Base-by-base conservation (phyloP, 2,888 invertebrate genomes). In the Hedya salicella region DNA sequence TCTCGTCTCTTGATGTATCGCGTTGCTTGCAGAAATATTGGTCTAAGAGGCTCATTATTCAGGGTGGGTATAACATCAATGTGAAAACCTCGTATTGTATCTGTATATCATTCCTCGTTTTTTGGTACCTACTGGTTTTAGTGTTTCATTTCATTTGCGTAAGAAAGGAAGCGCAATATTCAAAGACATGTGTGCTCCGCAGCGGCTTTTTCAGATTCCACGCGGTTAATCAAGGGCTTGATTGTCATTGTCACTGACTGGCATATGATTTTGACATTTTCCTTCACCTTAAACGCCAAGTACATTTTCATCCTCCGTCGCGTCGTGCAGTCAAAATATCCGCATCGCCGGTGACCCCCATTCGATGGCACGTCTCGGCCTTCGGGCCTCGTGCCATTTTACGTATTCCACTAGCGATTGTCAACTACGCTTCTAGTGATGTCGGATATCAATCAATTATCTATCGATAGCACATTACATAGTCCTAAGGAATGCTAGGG, bases 361-460 rank as follows among this genome's bases (percentile, higher is more conserved):
- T 88, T 78, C 79, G 73, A 53, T 57, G 70, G 78, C 87, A 87
- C 87, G 87, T 86, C 79, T 71, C 73, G 80, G 84, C 83, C 85
- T 86, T 84, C 84, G 78, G 73, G 76, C 73, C 73, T 80, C 81
- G 60, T 53, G 78, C 78, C 78, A 76, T 78, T 80, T 80, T 79
- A 74, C 75, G 79, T 76, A 82, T 81, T 78, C 82, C 74, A 75
- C 71, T 75, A 76, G 79, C 81, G 78, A 71, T 69, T 61, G 54
- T 42, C 46, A 17, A 62, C 42, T 59, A 52, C 42, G 17, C 14
- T 44, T 11, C 14, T 65, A 71, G 71, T 68, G 71, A 56, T 63
- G 70, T 44, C 6, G 3, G 16, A n/a, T 25, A 67, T 71, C 69
- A 71, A 73, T 67, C 59, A n/a, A 49, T 36, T 50, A 36, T 49